Percentiles rank a stretch among this genome's conserved stretches.
Conservation (phyloP, 2,113 vertebrate species). For the Platysteira castanea region DNA sequence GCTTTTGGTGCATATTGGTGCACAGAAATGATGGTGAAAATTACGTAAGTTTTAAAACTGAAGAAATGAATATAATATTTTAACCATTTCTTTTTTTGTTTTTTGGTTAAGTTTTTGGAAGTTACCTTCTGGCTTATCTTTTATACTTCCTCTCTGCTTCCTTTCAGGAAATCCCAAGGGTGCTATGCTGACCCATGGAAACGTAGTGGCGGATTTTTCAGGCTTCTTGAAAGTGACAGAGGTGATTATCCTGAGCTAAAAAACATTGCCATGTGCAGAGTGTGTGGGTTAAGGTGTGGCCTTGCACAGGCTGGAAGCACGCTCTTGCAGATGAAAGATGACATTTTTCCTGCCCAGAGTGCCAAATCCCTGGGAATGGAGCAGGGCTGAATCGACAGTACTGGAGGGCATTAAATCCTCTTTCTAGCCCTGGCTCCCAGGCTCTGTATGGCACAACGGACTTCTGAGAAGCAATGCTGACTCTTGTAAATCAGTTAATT, state of each 20-base stretch:
- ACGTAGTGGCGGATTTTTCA: conserved; percentile 95
- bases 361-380: not conserved
- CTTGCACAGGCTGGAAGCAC: not conserved
- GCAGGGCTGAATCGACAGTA: not conserved
- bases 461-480: not conserved
- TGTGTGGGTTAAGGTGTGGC: not conserved
- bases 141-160: not conserved
- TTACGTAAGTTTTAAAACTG: fast-evolving
- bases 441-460: not conserved
- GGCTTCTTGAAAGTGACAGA: conserved; percentile 98
- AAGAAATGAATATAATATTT: not conserved
- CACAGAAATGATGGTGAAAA: not conserved
- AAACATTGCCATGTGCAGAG: not conserved
- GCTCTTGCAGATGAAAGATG: not conserved
- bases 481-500: not conserved
- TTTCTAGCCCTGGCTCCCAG: not conserved
- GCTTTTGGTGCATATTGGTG: not conserved
- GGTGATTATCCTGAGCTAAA: conserved; percentile 77
- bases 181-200: conserved; percentile 96
- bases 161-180: conserved; percentile 93
- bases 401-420: not conserved
- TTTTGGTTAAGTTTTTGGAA: not conserved
- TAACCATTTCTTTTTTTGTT: not conserved
- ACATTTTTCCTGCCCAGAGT: not conserved
- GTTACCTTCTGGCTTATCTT: not conserved